Percentiles rank a stretch among this genome's conserved stretches.
Conservation (phyloP, 1,140 invertebrate genomes). For the Solenopsis invicta region DNA sequence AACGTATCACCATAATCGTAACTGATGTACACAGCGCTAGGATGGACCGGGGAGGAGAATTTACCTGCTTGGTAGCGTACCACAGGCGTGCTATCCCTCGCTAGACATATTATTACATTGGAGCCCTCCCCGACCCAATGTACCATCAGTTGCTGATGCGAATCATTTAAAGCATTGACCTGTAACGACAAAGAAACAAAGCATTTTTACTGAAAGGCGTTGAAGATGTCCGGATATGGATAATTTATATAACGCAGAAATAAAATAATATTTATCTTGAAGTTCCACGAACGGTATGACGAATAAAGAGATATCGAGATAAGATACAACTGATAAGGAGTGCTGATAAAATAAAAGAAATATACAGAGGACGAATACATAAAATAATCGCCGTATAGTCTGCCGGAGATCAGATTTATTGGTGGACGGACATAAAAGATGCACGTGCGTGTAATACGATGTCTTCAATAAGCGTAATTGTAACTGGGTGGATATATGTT, state of each 20-base stretch:
- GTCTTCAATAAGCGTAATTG: slow-evolving; percentile 7
- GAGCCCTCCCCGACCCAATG: slow-evolving; percentile 96
- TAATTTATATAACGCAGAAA: background rate
- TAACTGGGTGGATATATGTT: background rate
- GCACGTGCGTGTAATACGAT: background rate
- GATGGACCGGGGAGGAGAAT: slow-evolving; percentile 84
- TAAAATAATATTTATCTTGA: slow-evolving; percentile 9
- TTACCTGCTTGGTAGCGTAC: slow-evolving; percentile 78
- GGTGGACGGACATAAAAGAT: background rate
- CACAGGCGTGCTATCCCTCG: slow-evolving; percentile 89
- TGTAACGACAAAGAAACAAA: slow-evolving; percentile 83
- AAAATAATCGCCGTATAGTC: background rate
- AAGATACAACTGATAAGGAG: slow-evolving; percentile 23
- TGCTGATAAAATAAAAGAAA: background rate
- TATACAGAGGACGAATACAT: background rate
- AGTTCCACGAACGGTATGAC: background rate
- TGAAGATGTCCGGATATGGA: background rate
- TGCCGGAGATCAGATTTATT: background rate
- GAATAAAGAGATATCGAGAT: background rate
- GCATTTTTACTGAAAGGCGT: background rate
- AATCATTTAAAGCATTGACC: slow-evolving; percentile 92
- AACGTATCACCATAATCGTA: slow-evolving; percentile 95
- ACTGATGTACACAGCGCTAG: slow-evolving; percentile 94
- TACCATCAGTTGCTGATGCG: slow-evolving; percentile 95
- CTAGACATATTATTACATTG: slow-evolving; percentile 95